phyloP scores from a whole-genome alignment of 2,113 vertebrate species.

The Lipophrys pholis region DNA sequence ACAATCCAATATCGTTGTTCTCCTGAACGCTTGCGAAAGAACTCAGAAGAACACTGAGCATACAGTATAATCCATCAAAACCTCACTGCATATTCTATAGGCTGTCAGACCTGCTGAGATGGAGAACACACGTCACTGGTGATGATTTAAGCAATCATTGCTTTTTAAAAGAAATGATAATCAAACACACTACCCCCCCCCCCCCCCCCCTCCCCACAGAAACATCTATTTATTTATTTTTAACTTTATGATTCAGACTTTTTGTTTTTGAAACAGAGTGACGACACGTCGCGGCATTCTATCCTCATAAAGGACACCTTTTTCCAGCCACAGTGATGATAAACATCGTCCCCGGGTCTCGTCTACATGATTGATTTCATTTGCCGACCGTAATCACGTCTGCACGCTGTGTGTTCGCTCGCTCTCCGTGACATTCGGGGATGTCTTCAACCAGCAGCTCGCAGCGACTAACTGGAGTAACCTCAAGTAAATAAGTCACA shows the following conservation, averaged over 20 bases:
- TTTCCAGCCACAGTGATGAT: constrained; percentile 17
- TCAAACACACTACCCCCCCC: not conserved
- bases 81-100: constrained; percentile 44
- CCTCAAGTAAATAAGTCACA: constrained; percentile 71
- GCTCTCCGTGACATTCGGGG: constrained; percentile 58
- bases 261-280: not conserved
- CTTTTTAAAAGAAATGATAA: not conserved
- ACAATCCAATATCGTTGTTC: constrained; percentile 71
- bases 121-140: not conserved
- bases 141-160: constrained; percentile 27
- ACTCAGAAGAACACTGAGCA: constrained; percentile 32
- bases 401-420: constrained; percentile 51
- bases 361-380: constrained; percentile 62
- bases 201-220: too few species aligned
- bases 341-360: constrained; percentile 42
- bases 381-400: constrained; percentile 59
- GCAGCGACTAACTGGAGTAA: constrained; percentile 66
- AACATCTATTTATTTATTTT: not conserved
- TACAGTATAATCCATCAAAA: constrained; percentile 57
- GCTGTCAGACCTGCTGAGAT: constrained; percentile 8
- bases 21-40: constrained; percentile 59
- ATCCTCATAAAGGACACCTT: constrained; percentile 15
- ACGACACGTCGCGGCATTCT: not conserved
- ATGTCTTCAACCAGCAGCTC: constrained; percentile 60
- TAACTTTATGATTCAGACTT: not conserved